Base-by-base conservation (phyloP, 2,113 vertebrate species). In the Perognathus longimembris region DNA sequence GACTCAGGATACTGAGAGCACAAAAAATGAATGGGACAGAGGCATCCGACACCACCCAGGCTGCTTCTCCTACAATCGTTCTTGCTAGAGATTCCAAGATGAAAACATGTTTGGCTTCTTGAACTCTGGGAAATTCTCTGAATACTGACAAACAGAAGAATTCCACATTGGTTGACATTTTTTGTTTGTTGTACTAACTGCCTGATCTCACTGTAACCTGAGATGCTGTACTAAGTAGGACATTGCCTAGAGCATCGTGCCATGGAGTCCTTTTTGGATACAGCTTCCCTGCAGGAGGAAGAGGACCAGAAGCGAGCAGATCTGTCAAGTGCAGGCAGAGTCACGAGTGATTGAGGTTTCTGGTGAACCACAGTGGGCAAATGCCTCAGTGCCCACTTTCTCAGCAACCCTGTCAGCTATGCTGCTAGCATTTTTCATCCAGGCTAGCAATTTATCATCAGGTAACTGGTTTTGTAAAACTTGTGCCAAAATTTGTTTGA, bases 381-480 rank as follows among this genome's bases (percentile, higher is more conserved):
- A 69, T 63, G 92, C 90, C 45, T 14, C 36, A 0, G 7, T 61
- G 14, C 5, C 88, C 73, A 89, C 83, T 93, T 71, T 94, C 76
- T 70, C 70, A 76, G 15, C 70, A 83, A 63, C 17, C 15, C 14
- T 83, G 22, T 74, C 81, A 91, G 93, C 42, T 30, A 57, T 30
- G 87, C 85, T 77, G 4, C 3, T 90, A 81, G 80, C 94, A 94
- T 94, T 92, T n/a, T 96, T 89, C 90, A 84, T 94, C 77, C 91
- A 91, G 85, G 66, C 82, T 26, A 89, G 84, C 76, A 88, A 89
- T 96, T 42, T 91, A 95, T 97, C 94, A 95, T 95, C 91, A 92
- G 93, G 88, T 96, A 97, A 97, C 93, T 67, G 66, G 17, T 97
- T 96, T 94, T 91, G 75, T 89, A 85, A 4, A 50, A 92, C 95